These are phyloP conservation scores for Dendrocincla fuliginosa DNA, from an alignment of 2,797 vertebrate genomes.

Conservation along the genomic window DNA sequence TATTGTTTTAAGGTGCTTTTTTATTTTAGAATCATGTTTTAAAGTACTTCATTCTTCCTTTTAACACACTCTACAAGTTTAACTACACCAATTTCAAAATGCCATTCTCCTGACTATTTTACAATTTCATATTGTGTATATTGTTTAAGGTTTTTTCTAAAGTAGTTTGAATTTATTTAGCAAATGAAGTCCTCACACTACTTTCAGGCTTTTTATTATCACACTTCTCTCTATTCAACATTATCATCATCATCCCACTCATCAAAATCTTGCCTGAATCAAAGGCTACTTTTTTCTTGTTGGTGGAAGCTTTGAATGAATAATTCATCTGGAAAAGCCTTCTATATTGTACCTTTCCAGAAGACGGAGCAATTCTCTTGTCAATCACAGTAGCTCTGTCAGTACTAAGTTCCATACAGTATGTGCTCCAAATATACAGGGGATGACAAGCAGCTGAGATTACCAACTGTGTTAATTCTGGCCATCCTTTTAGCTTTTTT, in stretches of 20 bases:
- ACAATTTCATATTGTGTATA: not conserved
- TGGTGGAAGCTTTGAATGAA: constrained; percentile 69
- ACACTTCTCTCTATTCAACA: constrained; percentile 40
- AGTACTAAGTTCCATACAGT: constrained; percentile 37
- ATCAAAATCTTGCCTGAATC: constrained; percentile 39
- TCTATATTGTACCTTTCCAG: constrained; percentile 67
- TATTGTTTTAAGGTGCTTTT: not conserved
- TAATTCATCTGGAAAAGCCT: constrained; percentile 72
- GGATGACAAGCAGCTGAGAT: constrained; percentile 54
- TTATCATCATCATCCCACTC: constrained; percentile 37
- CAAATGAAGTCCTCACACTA: not conserved
- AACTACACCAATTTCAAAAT: not conserved
- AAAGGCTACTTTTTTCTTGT: constrained; percentile 61
- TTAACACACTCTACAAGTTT: not conserved
- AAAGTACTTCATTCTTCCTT: not conserved
- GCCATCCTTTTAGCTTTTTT: constrained; percentile 58
- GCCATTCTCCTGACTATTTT: not conserved
- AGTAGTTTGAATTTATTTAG: constrained; percentile 58
- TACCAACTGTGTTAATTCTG: constrained; percentile 64
- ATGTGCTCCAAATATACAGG: constrained; percentile 17
- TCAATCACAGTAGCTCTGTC: constrained; percentile 61
- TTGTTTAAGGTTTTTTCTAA: not conserved
- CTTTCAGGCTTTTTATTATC: constrained; percentile 57
- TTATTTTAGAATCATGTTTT: not conserved
- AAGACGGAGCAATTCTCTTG: constrained; percentile 69